Conservation (phyloP, 2,888 invertebrate genomes). For the Congeria kusceri region DNA sequence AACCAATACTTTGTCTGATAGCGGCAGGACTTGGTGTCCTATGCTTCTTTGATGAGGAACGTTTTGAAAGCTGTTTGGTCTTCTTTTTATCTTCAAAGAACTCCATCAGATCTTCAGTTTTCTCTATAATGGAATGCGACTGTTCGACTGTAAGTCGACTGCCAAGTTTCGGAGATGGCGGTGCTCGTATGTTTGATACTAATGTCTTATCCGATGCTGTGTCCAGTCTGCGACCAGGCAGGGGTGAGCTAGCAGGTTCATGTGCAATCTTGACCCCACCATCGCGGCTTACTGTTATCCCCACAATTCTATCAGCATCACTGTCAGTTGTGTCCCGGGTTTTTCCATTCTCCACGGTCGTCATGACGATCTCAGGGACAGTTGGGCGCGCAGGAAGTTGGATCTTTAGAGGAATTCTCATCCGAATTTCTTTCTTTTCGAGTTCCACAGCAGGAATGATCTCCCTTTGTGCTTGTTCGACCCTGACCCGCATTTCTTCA, state of each 20-base stretch:
- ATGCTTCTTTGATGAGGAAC: slow-evolving; percentile 59
- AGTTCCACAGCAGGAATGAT: slow-evolving; percentile 75
- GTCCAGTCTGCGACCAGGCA: slow-evolving; percentile 18
- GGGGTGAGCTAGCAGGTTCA: slow-evolving; percentile 15
- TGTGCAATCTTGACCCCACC: slow-evolving; percentile 59
- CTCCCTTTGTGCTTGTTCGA: slow-evolving; percentile 70
- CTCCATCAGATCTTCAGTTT: slow-evolving; percentile 76
- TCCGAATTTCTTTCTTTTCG: slow-evolving; percentile 75
- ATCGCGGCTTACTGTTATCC: slow-evolving; percentile 72
- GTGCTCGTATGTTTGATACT: slow-evolving; percentile 32
- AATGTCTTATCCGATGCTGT: slow-evolving; percentile 36
- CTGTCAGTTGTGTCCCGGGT: slow-evolving; percentile 26
- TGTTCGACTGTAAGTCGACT: slow-evolving; percentile 60
- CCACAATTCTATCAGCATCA: slow-evolving; percentile 73
- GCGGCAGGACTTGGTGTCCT: slow-evolving; percentile 76
- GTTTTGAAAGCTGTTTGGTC: slow-evolving; percentile 53
- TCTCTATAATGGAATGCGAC: slow-evolving; percentile 61
- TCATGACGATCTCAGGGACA: slow-evolving; percentile 61
- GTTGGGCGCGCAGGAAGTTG: slow-evolving; percentile 33
- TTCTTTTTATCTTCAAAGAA: slow-evolving; percentile 78
- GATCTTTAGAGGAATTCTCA: slow-evolving; percentile 57
- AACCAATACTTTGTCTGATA: slow-evolving; percentile 83
- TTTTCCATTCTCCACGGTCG: slow-evolving; percentile 59
- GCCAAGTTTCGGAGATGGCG: slow-evolving; percentile 52
- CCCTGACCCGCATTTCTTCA: slow-evolving; percentile 72